These are phyloP conservation scores for Philonicus albiceps DNA, from an alignment of 2,888 invertebrate species.

Conservation along the genomic window DNA sequence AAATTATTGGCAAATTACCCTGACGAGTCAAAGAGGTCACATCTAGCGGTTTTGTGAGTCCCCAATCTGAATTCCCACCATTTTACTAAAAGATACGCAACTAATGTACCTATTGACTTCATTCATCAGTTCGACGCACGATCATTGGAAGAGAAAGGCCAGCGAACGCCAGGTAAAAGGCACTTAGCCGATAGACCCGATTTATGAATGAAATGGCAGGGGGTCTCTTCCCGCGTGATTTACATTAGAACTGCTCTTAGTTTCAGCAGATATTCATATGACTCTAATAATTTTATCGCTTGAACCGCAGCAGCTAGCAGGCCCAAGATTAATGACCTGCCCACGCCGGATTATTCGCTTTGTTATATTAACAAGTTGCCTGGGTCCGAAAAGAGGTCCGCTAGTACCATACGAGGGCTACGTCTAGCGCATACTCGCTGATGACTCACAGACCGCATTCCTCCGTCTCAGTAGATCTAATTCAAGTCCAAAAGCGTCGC, in stretches of 20 bases:
- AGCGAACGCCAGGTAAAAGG: neutral
- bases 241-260: neutral
- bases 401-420: conserved; percentile 12
- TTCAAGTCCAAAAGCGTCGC: conserved; percentile 33
- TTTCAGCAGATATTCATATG: neutral
- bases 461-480: conserved; percentile 1
- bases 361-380: conserved; percentile 25
- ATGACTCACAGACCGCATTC: conserved; percentile 35
- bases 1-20: neutral
- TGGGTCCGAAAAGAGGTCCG: conserved; percentile 5
- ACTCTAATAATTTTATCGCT: conserved; percentile 24
- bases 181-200: neutral
- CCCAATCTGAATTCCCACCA: neutral
- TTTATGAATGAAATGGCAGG: conserved; percentile 29
- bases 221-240: conserved; percentile 11
- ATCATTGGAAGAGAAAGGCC: neutral
- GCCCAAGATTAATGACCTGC: conserved; percentile 33
- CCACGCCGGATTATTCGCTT: conserved; percentile 33
- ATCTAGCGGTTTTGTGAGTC: neutral
- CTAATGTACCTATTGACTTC: neutral
- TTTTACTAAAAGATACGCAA: neutral
- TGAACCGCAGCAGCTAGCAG: neutral
- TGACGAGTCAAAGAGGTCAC: neutral
- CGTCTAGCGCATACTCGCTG: conserved; percentile 21
- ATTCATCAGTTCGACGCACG: neutral